Conservation (phyloP, 1,140 invertebrate species). For the Brachionus paranguensis region DNA sequence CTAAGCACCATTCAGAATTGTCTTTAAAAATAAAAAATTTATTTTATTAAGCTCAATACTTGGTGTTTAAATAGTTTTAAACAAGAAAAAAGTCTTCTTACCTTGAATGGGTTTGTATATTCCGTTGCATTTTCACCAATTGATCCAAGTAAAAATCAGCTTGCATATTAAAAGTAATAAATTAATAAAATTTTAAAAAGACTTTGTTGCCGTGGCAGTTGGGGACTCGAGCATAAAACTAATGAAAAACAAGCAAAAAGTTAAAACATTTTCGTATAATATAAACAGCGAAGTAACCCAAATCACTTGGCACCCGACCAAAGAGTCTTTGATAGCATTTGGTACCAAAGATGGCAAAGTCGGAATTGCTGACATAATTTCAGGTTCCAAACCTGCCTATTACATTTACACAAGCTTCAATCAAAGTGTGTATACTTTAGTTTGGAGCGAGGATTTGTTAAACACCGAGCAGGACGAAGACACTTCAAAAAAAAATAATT, state of each 20-base stretch:
- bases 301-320: conserved; percentile 19
- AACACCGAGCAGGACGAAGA: background rate
- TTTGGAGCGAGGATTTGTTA: conserved; percentile 14
- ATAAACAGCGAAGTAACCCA: conserved; percentile 32
- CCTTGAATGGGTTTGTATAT: conserved; percentile 36
- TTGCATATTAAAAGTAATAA: background rate
- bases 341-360: conserved; percentile 37
- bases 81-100: background rate
- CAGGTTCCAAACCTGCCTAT: background rate
- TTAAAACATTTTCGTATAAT: background rate
- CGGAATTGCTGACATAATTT: background rate
- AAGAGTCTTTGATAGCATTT: conserved; percentile 34
- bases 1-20: no score
- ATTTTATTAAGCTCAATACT: background rate
- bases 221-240: conserved; percentile 9
- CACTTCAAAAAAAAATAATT: background rate
- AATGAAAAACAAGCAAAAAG: background rate
- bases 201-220: conserved; percentile 3
- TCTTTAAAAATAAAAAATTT: no score
- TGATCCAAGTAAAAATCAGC: background rate
- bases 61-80: background rate
- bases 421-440: conserved; percentile 34
- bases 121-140: conserved; percentile 12
- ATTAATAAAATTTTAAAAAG: background rate
- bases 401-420: conserved; percentile 26